A percentile compares a stretch with the other conserved stretches of the same genome.
Conservation (phyloP, 1,140 invertebrate species). For the Sipha flava region DNA sequence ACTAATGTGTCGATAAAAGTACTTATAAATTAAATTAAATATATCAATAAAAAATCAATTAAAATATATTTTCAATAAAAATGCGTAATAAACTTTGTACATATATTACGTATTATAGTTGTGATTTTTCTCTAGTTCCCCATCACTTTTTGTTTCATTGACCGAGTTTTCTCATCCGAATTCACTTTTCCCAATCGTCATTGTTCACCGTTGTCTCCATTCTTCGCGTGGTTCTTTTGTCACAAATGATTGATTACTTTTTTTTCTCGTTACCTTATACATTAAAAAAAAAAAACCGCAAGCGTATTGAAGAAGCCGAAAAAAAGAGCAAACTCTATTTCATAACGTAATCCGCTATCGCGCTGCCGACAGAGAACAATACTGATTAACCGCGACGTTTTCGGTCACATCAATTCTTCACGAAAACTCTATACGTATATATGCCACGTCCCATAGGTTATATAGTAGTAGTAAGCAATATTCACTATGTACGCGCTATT, state of each 20-base stretch:
- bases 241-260: conserved; percentile 31
- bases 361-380: background rate
- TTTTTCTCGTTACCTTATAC: background rate
- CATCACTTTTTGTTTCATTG: conserved; percentile 24
- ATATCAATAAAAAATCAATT: background rate
- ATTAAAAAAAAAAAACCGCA: conserved; percentile 1
- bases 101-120: background rate
- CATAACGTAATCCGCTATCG: background rate
- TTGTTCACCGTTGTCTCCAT: conserved; percentile 17
- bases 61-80: too few species aligned
- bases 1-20: too few species aligned
- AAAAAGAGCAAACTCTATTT: conserved; percentile 1
- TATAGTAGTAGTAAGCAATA: too few species aligned
- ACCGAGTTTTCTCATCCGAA: conserved; percentile 31
- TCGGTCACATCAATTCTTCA: conserved; percentile 17
- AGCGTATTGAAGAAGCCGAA: conserved; percentile 10
- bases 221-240: conserved; percentile 31
- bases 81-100: too few species aligned
- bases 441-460: background rate
- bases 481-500: background rate
- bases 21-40: too few species aligned
- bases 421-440: background rate
- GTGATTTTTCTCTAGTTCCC: background rate
- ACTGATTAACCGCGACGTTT: conserved; percentile 6
- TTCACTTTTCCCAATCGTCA: conserved; percentile 29